A percentile compares a stretch with the other conserved stretches of the same genome.
Conservation (phyloP, 2,888 invertebrate genomes). For the Zelleria hepariella region DNA sequence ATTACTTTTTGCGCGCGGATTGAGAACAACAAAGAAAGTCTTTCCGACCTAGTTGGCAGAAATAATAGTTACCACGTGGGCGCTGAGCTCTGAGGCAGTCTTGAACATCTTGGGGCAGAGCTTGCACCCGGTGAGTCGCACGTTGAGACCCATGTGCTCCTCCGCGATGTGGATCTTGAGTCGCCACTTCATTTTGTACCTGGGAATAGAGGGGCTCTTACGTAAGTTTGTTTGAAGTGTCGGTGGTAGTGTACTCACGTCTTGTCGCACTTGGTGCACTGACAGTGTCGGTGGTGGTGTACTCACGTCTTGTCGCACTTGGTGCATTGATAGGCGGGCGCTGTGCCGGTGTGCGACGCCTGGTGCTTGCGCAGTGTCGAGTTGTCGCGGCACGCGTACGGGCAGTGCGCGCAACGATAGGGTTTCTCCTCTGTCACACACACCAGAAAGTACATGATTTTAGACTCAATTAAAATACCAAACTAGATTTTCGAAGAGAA, state of each 20-base stretch:
- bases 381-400: slow-evolving; percentile 47
- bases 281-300: neutral
- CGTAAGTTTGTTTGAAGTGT: neutral
- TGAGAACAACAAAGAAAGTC: too few species aligned
- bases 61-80: neutral
- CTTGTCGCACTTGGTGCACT: neutral
- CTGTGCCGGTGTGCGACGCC: slow-evolving; percentile 32
- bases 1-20: neutral
- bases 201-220: slow-evolving; percentile 14
- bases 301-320: slow-evolving; percentile 34
- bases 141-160: slow-evolving; percentile 28
- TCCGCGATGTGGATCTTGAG: slow-evolving; percentile 34
- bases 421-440: slow-evolving; percentile 40
- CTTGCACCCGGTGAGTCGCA: slow-evolving; percentile 23
- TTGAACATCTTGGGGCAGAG: slow-evolving; percentile 33
- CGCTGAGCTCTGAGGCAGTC: neutral
- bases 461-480: neutral
- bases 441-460: neutral
- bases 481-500: neutral
- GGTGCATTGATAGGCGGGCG: slow-evolving; percentile 29
- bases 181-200: slow-evolving; percentile 25
- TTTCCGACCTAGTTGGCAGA: too few species aligned
- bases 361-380: slow-evolving; percentile 45
- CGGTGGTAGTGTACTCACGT: neutral
- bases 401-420: slow-evolving; percentile 39